A percentile compares a stretch with the other conserved stretches of the same genome.
Evolutionary conservation across 2,888 invertebrate genomes (phyloP).

Genomic region (Lymantria monacha): DNA sequence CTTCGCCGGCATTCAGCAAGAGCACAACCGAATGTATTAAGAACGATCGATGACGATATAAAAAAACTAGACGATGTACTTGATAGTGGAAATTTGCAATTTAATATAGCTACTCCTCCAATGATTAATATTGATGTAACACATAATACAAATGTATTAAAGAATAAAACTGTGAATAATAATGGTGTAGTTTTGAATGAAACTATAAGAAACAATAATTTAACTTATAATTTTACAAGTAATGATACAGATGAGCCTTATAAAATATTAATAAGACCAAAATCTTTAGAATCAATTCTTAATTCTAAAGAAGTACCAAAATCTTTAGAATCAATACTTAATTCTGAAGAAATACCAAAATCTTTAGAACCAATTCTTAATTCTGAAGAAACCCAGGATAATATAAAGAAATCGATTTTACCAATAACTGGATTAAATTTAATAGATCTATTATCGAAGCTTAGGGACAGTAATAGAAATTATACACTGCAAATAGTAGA

Average conservation of each 20-base stretch:
- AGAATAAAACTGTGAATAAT: neutral
- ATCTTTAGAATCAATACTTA: neutral
- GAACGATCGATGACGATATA: neutral
- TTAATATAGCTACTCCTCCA: neutral
- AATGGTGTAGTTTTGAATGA: neutral
- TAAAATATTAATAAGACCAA: neutral
- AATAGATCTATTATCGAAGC: slow-evolving; percentile 27
- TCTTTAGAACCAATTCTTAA: neutral
- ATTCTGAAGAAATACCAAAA: neutral
- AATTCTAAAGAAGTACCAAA: neutral
- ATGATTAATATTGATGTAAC: neutral
- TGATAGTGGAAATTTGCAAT: neutral
- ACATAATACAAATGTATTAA: neutral
- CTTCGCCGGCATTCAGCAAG: slow-evolving; percentile 2
- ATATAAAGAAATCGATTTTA: slow-evolving; percentile 16
- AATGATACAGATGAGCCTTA: neutral
- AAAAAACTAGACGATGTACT: neutral
- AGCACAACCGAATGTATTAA: neutral
- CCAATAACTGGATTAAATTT: slow-evolving; percentile 30
- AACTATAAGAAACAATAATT: neutral
- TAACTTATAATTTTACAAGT: neutral
- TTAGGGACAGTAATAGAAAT: slow-evolving; percentile 38
- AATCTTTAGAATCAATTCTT: neutral
- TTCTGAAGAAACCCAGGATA: neutral
- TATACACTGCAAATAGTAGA: slow-evolving; percentile 36